Percentiles rank a stretch among this genome's conserved stretches.
These are phyloP conservation scores for Sisyra terminalis DNA, from an alignment of 2,888 invertebrate genomes.

Conservation along the genomic window DNA sequence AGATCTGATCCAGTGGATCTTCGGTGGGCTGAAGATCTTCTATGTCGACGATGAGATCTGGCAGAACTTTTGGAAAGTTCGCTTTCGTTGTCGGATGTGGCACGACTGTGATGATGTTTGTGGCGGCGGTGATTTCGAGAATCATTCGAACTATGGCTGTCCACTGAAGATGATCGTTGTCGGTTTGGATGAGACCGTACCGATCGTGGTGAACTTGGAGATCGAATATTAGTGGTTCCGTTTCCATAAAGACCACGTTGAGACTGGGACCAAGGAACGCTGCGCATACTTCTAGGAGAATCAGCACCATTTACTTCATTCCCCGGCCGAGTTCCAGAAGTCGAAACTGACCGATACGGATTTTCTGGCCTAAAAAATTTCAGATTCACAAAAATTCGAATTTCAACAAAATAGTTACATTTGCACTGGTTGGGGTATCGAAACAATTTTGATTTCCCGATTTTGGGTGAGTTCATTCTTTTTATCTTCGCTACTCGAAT, in stretches of 20 bases:
- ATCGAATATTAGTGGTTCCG: constrained; percentile 37
- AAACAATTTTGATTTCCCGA: constrained; percentile 32
- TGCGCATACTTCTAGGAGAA: constrained; percentile 67
- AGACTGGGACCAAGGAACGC: constrained; percentile 63
- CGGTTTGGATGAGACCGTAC: constrained; percentile 26
- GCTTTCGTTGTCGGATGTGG: constrained; percentile 80
- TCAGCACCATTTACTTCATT: constrained; percentile 31
- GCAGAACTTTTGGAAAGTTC: constrained; percentile 75
- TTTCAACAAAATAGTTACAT: constrained; percentile 24
- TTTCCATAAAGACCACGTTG: constrained; percentile 52
- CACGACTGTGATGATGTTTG: constrained; percentile 57
- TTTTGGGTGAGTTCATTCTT: constrained; percentile 21
- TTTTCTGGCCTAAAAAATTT: constrained; percentile 27
- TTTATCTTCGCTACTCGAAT: constrained; percentile 28
- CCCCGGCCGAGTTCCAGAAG: constrained; percentile 6
- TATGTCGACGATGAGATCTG: constrained; percentile 57
- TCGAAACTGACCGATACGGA: constrained; percentile 30
- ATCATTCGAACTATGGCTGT: constrained; percentile 81
- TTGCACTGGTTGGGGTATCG: constrained; percentile 37
- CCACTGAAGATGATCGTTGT: constrained; percentile 64
- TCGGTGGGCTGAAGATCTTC: constrained; percentile 55
- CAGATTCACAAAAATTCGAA: neutral
- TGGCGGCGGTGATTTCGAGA: constrained; percentile 62
- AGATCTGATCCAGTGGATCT: constrained; percentile 57
- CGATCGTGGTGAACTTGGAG: constrained; percentile 28